Evolutionary conservation across 2,888 invertebrate genomes (phyloP).

Genomic region (Yponomeuta evonymella): DNA sequence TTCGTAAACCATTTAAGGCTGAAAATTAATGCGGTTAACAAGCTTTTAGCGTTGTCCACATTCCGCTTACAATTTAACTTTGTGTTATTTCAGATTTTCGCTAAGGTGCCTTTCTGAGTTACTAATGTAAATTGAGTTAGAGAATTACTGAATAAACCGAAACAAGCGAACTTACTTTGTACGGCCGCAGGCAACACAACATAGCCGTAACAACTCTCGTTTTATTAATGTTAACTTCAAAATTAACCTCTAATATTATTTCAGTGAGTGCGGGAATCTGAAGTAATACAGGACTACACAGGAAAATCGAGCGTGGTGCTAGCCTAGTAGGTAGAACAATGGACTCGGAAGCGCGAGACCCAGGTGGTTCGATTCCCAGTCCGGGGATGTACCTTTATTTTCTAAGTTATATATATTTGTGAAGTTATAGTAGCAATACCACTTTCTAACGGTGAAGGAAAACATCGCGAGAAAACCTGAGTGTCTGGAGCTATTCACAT

Average conservation of each 20-base stretch:
- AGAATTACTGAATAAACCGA: constrained; percentile 53
- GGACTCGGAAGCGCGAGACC: no score
- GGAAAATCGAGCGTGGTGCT: neutral
- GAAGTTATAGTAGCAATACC: no score
- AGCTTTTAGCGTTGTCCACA: constrained; percentile 30
- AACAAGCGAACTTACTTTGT: constrained; percentile 54
- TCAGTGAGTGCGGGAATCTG: constrained; percentile 11
- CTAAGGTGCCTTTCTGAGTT: constrained; percentile 46
- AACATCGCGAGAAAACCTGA: no score
- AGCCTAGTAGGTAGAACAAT: no score
- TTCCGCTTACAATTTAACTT: constrained; percentile 27
- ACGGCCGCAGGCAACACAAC: constrained; percentile 42
- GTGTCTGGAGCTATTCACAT: no score
- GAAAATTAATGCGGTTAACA: constrained; percentile 26
- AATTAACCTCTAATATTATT: constrained; percentile 38
- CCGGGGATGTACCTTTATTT: no score
- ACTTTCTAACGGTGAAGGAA: no score
- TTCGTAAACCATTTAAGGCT: constrained; percentile 18
- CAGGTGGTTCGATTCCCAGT: no score
- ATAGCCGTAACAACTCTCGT: constrained; percentile 35
- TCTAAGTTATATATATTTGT: no score
- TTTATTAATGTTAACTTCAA: constrained; percentile 42
- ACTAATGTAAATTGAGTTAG: constrained; percentile 58
- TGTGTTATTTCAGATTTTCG: constrained; percentile 33
- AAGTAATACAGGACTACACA: neutral